These are phyloP conservation scores for Trogon surrucura DNA, from an alignment of 2,113 vertebrate species.

Conservation along the genomic window DNA sequence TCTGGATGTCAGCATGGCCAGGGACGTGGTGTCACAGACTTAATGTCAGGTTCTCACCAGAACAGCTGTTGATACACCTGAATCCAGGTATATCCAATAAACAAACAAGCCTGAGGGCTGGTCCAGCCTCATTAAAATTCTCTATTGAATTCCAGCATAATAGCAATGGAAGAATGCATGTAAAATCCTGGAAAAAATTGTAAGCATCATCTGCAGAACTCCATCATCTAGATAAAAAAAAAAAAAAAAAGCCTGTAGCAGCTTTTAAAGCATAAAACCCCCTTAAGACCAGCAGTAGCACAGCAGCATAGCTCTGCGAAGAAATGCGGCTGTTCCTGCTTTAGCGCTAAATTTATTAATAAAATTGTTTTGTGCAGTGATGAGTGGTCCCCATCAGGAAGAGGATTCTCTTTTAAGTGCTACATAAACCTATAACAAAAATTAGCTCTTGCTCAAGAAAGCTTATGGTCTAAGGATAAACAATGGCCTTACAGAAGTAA, in stretches of 20 bases:
- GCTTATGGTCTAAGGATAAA: constrained; percentile 8
- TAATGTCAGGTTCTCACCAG: neutral
- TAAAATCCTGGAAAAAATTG: neutral
- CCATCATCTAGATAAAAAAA: neutral
- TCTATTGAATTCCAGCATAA: neutral
- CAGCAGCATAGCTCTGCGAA: neutral
- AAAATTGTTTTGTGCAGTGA: neutral
- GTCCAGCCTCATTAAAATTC: neutral
- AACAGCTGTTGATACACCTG: neutral
- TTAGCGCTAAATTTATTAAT: neutral
- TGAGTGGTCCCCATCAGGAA: neutral
- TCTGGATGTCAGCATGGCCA: neutral
- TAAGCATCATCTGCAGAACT: neutral
- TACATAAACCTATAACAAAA: constrained; percentile 35
- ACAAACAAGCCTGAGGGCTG: neutral
- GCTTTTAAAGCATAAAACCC: neutral
- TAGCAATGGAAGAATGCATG: neutral
- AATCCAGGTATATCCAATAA: neutral
- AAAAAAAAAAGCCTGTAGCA: neutral
- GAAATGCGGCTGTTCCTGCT: neutral
- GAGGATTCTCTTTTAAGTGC: constrained; percentile 22
- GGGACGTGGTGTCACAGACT: neutral
- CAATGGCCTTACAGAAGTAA: neutral
- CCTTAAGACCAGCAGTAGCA: neutral
- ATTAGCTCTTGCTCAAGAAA: constrained; percentile 35